Evolutionary conservation across 2,888 invertebrate species (phyloP), one percentile per base, ranked within the genome.

Genomic region (Tridacna crocea): DNA sequence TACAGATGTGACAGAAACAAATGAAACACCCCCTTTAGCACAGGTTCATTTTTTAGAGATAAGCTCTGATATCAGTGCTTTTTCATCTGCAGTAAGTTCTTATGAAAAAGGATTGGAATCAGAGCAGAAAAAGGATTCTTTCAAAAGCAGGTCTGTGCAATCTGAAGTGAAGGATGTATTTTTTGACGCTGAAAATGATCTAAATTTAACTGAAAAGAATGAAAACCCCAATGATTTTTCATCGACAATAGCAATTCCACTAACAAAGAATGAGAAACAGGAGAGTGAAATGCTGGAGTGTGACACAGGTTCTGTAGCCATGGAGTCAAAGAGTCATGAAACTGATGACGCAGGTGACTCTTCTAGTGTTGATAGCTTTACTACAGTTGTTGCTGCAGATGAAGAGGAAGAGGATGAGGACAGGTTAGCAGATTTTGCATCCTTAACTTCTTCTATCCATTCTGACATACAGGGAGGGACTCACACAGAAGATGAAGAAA

Each of bases 401-500:
- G 93, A 93, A 27, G 90, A 90, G n/a, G 90, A 89, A 10, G 90
- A 90, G 3, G 97, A 97, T 94, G 96, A 96, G 70, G 96, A 96
- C 90, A 85, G 93, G 79, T 83, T 93, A 63, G 95, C 96, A 66
- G 96, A 96, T 75, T 96, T 96, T 73, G 91, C 94, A 11, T 93
- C 92, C 72, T 91, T 92, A 91, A 94, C 91, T 51, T 94, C 97
- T 22, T 94, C 93, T n/a, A 90, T 92, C 79, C 94, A 94, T 72
- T 94, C 94, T 19, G 95, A 95, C 83, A 91, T 94, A 24, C 94
- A 94, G 68, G 84, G 87, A 66, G 77, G 82, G 36, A 75, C 75
- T 36, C 80, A 86, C 65, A 60, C 88, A 58, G 87, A 88, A 13
- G 85, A 86, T 1, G 81, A 84, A 47, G 83, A 84, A 48, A 80